Percentiles rank a stretch among this genome's conserved stretches.
Conservation (phyloP, 2,888 invertebrate genomes). For the Dusona sp. region DNA sequence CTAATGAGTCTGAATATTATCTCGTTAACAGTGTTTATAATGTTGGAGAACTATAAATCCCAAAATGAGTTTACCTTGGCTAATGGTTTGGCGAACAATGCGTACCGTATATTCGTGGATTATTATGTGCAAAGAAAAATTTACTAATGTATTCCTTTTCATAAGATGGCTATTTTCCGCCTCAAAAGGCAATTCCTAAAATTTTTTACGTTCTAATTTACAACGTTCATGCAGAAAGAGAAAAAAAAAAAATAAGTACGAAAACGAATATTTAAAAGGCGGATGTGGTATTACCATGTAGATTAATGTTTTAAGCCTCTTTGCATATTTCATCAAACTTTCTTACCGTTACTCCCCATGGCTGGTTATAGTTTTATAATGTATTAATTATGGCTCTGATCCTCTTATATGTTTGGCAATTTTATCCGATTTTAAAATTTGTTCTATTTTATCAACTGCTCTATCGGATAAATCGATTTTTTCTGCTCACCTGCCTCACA, state of each 20-base stretch:
- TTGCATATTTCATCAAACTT: slow-evolving; percentile 79
- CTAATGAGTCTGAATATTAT: slow-evolving; percentile 34
- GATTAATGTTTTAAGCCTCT: slow-evolving; percentile 77
- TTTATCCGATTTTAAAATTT: slow-evolving; percentile 68
- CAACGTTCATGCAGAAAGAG: not conserved
- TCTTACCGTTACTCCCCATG: slow-evolving; percentile 74
- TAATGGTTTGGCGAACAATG: not conserved
- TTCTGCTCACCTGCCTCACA: slow-evolving; percentile 23
- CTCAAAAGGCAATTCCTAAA: not conserved
- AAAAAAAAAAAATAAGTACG: not conserved
- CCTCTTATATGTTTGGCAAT: slow-evolving; percentile 80
- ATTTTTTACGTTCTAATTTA: not conserved
- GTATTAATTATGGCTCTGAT: slow-evolving; percentile 80
- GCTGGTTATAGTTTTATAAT: slow-evolving; percentile 78
- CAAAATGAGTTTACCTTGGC: not conserved
- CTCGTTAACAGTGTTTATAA: not conserved
- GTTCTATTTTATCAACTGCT: slow-evolving; percentile 22
- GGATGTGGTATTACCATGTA: slow-evolving; percentile 16
- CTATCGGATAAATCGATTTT: slow-evolving; percentile 40
- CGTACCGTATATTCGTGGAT: not conserved
- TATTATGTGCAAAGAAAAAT: not conserved
- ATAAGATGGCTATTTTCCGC: not conserved
- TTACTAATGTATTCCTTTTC: slow-evolving; percentile 4
- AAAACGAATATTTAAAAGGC: not conserved
- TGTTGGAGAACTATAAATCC: slow-evolving; percentile 42